A percentile compares a stretch with the other conserved stretches of the same genome.
These are phyloP conservation scores for Mythimna vitellina DNA, from an alignment of 2,888 invertebrate genomes.

Conservation along the genomic window DNA sequence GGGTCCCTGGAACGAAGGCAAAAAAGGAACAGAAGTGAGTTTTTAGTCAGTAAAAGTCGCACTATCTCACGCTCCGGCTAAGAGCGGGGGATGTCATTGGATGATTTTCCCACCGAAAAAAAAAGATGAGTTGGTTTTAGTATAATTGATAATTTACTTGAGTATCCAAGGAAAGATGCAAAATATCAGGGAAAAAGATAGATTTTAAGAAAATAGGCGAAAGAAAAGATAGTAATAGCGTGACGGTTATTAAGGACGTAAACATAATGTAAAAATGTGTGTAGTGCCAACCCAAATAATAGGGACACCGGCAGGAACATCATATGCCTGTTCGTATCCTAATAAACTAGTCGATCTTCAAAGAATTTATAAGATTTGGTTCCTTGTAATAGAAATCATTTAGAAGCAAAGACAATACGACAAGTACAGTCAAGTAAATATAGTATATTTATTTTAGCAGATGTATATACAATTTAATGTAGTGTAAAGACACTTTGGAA, in stretches of 20 bases:
- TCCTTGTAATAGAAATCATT: neutral
- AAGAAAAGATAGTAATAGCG: neutral
- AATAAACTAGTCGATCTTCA: neutral
- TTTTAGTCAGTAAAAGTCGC: no score
- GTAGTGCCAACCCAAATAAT: neutral
- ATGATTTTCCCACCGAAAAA: no score
- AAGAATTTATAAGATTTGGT: neutral
- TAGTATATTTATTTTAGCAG: slow-evolving; percentile 19
- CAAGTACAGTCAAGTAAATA: slow-evolving; percentile 1
- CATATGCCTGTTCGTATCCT: neutral
- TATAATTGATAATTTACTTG: neutral
- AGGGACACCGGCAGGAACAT: neutral
- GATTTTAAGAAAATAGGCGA: neutral
- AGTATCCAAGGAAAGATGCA: neutral
- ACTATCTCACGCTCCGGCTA: no score
- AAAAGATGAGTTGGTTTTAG: neutral
- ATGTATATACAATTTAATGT: slow-evolving; percentile 26
- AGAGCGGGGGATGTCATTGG: no score
- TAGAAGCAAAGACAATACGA: neutral
- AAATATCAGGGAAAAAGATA: neutral
- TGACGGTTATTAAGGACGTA: neutral
- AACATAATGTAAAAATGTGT: neutral
- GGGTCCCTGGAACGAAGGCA: no score
- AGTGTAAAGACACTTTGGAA: neutral
- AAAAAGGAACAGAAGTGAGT: no score